Base-by-base conservation (phyloP, 2,797 vertebrate genomes). In the Neosalanx taihuensis region DNA sequence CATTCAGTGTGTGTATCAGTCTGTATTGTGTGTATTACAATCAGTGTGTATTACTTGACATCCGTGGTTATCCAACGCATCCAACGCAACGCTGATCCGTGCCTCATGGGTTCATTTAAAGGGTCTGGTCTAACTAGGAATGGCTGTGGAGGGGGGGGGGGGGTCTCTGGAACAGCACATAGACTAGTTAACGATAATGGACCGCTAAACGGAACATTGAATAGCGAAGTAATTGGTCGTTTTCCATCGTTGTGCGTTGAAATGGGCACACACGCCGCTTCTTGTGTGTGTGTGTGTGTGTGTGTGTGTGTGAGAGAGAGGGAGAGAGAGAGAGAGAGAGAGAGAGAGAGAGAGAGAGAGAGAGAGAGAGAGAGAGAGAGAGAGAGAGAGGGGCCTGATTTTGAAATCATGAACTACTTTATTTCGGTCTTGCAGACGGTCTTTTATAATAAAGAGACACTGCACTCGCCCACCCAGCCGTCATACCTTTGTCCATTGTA, bases 121-220 rank as follows among this genome's bases (percentile, higher is more conserved):
- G 9, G 41, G 10, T 13, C 12, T 46, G 10, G 41, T 37, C 37
- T 41, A 41, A 10, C 7, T 3, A 72, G 23, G 69, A 73, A 73
- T 13, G 64, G 72, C 79, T 73, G 82, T 65, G 69, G 75, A 30
- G 65, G 30, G n/a, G 76, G 53, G 76, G 65, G 30, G n/a, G 76
- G 53, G 76, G 58, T 68, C 73, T 71, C 30, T 75, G 77, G 75
- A 79, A 83, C 76, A 79, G 79, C 81, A 72, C 75, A 73, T 75
- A 67, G 63, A 72, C 74, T 70, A 81, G 72, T 83, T 57, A 78
- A 23, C 51, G 15, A 18, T 69, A 60, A 69, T 58, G 57, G 33
- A 60, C 51, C 35, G 15, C 83, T 17, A 81, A 84, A 82, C 76
- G 64, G 6, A 58, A 73, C 81, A 84, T 82, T 58, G 77, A 85